These are phyloP conservation scores for Caenorhabditis auriculariae DNA, from an alignment of 2,888 invertebrate genomes.

Conservation along the genomic window DNA sequence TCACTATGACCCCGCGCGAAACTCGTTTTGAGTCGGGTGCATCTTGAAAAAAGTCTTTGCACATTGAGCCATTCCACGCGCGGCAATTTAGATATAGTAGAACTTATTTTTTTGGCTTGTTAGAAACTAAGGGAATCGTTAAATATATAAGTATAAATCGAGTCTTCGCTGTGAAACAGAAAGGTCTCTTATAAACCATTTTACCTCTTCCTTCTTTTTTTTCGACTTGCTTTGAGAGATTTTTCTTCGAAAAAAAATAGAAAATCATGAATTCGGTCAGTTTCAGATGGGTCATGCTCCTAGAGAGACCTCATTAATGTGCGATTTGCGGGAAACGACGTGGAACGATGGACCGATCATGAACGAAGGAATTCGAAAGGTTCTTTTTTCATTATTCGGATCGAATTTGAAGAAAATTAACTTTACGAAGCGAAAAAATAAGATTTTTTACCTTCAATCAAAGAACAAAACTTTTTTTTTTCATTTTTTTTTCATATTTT, in stretches of 20 bases:
- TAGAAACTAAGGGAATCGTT: too few relatives aligned
- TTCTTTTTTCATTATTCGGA: constrained; percentile 22
- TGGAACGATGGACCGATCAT: constrained; percentile 56
- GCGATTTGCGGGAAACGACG: constrained; percentile 54
- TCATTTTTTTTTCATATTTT: too few relatives aligned
- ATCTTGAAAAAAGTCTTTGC: too few relatives aligned
- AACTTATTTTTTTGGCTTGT: too few relatives aligned
- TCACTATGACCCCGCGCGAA: too few relatives aligned
- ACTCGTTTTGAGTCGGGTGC: too few relatives aligned
- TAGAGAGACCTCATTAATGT: constrained; percentile 43
- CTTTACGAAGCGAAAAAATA: neutral
- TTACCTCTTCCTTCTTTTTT: neutral
- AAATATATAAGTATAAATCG: too few relatives aligned
- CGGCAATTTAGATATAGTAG: too few relatives aligned
- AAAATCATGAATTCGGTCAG: neutral
- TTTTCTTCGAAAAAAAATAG: neutral
- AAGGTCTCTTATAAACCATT: too few relatives aligned
- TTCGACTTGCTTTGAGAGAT: too few relatives aligned
- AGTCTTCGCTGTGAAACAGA: too few relatives aligned
- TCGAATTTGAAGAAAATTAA: neutral
- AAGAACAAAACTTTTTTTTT: neutral
- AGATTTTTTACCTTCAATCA: neutral
- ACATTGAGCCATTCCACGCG: too few relatives aligned
- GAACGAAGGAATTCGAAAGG: constrained; percentile 49
- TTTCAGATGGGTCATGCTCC: constrained; percentile 39